These are phyloP conservation scores for Scaeva pyrastri DNA, from an alignment of 2,888 invertebrate species.

Conservation along the genomic window DNA sequence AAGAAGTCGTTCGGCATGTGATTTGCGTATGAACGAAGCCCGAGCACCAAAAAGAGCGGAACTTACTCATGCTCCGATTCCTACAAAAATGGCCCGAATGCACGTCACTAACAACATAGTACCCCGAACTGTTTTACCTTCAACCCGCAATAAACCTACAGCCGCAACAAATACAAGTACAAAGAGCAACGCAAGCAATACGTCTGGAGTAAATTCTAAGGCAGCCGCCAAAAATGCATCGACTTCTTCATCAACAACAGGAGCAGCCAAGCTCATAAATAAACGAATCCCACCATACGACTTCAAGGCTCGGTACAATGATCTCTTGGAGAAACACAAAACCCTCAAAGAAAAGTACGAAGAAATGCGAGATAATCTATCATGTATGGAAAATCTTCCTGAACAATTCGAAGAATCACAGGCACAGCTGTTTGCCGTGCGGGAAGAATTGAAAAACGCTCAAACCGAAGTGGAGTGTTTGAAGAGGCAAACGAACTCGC, in stretches of 20 bases:
- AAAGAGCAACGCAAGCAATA: conserved; percentile 45
- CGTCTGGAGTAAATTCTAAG: conserved; percentile 33
- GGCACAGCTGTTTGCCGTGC: conserved; percentile 79
- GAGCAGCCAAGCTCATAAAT: conserved; percentile 80
- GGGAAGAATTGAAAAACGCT: conserved; percentile 79
- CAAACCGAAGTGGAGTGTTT: conserved; percentile 80
- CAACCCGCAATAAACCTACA: conserved; percentile 34
- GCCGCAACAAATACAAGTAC: conserved; percentile 17
- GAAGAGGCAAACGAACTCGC: conserved; percentile 79
- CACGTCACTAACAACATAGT: conserved; percentile 16
- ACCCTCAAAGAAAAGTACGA: conserved; percentile 85
- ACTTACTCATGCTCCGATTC: conserved; percentile 79
- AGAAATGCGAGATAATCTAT: conserved; percentile 84
- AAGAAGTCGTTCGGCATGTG: conserved; percentile 81
- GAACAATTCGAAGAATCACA: conserved; percentile 85
- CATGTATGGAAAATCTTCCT: conserved; percentile 85
- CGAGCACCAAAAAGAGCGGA: conserved; percentile 79
- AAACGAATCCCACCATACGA: conserved; percentile 87
- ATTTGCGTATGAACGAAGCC: conserved; percentile 78
- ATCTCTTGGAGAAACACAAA: conserved; percentile 87
- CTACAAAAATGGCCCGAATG: conserved; percentile 79
- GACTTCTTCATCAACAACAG: conserved; percentile 76
- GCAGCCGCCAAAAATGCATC: conserved; percentile 46
- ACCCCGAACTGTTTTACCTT: neutral
- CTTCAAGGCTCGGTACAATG: conserved; percentile 87